These are phyloP conservation scores for Rhadina sibilatrix DNA, from an alignment of 2,113 vertebrate species.

Conservation along the genomic window DNA sequence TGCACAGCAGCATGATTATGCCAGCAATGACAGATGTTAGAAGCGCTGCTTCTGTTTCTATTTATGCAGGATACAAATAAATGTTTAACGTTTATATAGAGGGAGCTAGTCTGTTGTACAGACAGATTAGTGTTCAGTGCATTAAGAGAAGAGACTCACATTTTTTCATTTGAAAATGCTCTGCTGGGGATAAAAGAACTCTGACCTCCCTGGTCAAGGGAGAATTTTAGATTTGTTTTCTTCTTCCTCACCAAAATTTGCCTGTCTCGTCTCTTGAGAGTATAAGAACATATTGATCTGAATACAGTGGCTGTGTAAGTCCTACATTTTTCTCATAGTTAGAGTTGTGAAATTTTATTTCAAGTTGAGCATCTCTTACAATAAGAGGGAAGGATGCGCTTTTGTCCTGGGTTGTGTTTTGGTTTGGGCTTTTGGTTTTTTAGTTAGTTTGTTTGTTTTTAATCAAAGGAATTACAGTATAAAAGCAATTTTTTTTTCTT, in stretches of 20 bases:
- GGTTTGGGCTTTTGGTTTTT: background rate
- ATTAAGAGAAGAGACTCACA: background rate
- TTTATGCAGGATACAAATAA: conserved; percentile 24
- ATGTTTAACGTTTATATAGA: background rate
- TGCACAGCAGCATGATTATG: conserved; percentile 12
- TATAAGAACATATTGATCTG: background rate
- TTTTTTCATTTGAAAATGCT: conserved; percentile 11
- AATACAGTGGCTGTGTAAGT: background rate
- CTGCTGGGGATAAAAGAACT: background rate
- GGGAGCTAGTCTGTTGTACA: background rate
- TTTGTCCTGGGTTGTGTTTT: background rate
- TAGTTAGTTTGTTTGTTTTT: background rate
- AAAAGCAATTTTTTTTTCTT: background rate
- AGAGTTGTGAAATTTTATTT: conserved; percentile 40
- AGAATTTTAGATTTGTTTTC: conserved; percentile 1
- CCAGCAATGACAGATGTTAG: conserved; percentile 1
- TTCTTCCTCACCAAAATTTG: background rate
- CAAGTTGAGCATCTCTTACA: background rate
- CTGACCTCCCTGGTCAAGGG: background rate
- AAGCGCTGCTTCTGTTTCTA: background rate
- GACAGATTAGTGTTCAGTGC: background rate
- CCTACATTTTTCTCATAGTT: background rate
- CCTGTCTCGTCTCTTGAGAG: background rate
- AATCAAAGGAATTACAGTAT: conserved; percentile 11
- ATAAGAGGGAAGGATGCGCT: background rate